Percentiles rank a stretch among this genome's conserved stretches.
Evolutionary conservation across 2,797 vertebrate genomes (phyloP).

Genomic region (Naso thynnoides): DNA sequence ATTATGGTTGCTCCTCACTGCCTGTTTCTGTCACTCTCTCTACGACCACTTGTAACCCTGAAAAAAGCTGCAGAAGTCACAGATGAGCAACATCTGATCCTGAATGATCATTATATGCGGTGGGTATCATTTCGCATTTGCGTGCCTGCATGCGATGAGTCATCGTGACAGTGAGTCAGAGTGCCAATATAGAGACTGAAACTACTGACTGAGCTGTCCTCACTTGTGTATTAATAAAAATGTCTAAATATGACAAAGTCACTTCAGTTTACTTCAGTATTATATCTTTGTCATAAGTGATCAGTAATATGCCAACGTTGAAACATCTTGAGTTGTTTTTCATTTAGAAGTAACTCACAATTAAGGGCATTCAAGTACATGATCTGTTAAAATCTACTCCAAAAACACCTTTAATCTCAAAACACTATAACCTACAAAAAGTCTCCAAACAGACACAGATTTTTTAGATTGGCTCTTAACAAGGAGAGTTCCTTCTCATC

Average conservation of each 20-base stretch:
- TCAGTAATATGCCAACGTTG: neutral
- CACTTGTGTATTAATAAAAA: neutral
- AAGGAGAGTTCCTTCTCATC: neutral
- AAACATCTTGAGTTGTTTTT: neutral
- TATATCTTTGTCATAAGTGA: slow-evolving; percentile 8
- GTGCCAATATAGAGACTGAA: slow-evolving; percentile 37
- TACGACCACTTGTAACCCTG: slow-evolving; percentile 39
- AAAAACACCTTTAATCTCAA: slow-evolving; percentile 36
- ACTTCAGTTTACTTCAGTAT: neutral
- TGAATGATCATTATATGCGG: slow-evolving; percentile 43
- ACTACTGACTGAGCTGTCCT: slow-evolving; percentile 31
- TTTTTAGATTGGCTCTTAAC: slow-evolving; percentile 4
- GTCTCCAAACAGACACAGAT: neutral
- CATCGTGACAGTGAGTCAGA: slow-evolving; percentile 51
- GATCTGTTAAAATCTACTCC: slow-evolving; percentile 44
- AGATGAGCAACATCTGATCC: slow-evolving; percentile 70
- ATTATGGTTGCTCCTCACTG: slow-evolving; percentile 50
- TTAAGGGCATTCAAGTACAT: slow-evolving; percentile 3
- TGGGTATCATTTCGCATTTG: slow-evolving; percentile 63
- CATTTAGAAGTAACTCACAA: neutral
- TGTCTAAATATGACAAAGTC: neutral
- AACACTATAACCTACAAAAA: slow-evolving; percentile 8
- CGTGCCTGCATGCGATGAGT: slow-evolving; percentile 56
- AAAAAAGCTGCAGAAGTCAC: slow-evolving; percentile 56
- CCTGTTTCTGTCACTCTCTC: slow-evolving; percentile 57